Base-by-base conservation (phyloP, 2,888 invertebrate genomes). In the Colostygia pectinataria region DNA sequence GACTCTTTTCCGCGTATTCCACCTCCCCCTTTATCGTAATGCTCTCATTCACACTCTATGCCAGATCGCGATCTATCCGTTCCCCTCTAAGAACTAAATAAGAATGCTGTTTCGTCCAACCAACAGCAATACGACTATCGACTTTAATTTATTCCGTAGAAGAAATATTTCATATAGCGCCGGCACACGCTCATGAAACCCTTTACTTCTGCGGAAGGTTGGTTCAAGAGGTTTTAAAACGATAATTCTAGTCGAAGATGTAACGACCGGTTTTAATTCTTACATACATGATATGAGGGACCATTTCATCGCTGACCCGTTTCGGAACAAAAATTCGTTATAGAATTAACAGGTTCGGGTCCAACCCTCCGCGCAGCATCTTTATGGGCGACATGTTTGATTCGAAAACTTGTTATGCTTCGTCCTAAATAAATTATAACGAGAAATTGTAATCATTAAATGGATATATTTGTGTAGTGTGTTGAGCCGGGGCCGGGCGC, bases 301-400 rank as follows among this genome's bases (percentile, higher is more conserved):
- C 70, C 80, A 86, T 86, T 89, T 87, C 77, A 66, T 71, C 63
- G 68, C 56, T 66, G 66, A 63, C 63, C 63, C 65, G 68, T 69
- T 61, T 69, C 65, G 65, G 68, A 71, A 80, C 80, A 83, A 86
- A 85, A 75, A 80, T 79, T 82, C 77, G 77, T 84, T 86, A 82
- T 83, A 76, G 77, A 83, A 83, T 81, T 82, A 84, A 82, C 82
- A 72, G 74, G 77, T 76, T 71, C 71, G 71, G 73, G 83, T 78
- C 82, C 89, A 86, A 80, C 87, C 89, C 87, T 86, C 83, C 74
- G 74, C 73, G 80, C 82, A 83, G 82, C 86, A 88, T 90, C 89
- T 90, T 89, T 90, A 90, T 88, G 87, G 88, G 87, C 88, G 89
- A 90, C 89, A 88, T 84, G 83, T 88, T 89, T 88, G 86, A 90